A percentile compares a stretch with the other conserved stretches of the same genome.
These are phyloP conservation scores for Australoheros scitulus DNA, from an alignment of 2,113 vertebrate genomes.

Conservation along the genomic window DNA sequence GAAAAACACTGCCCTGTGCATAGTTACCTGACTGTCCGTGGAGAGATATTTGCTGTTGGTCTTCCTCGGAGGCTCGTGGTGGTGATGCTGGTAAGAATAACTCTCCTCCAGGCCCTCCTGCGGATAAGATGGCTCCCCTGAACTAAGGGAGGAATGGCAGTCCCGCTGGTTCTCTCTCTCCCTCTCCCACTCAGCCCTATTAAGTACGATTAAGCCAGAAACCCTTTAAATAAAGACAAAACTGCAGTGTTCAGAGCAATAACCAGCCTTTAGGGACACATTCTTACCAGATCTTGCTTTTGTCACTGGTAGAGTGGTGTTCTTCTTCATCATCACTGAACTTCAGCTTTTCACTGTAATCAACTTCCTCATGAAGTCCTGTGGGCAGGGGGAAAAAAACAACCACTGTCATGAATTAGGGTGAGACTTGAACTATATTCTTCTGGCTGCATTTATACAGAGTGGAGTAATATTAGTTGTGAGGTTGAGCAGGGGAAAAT, in stretches of 20 bases:
- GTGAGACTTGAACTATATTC: background rate
- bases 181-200: conserved; percentile 90
- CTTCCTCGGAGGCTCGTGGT: conserved; percentile 83
- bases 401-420: background rate
- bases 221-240: background rate
- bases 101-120: conserved; percentile 83
- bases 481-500: background rate
- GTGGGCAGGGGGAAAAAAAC: background rate
- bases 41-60: conserved; percentile 82
- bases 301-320: conserved; percentile 76
- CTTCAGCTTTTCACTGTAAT: conserved; percentile 96
- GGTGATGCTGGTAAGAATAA: conserved; percentile 79
- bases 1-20: background rate
- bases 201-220: background rate
- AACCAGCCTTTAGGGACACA: background rate
- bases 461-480: background rate
- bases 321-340: conserved; percentile 98
- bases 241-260: background rate
- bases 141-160: conserved; percentile 85
- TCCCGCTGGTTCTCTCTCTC: conserved; percentile 84
- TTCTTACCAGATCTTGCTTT: conserved; percentile 88
- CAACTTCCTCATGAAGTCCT: conserved; percentile 98
- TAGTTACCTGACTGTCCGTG: conserved; percentile 84
- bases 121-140: conserved; percentile 84
- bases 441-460: background rate